Base-by-base conservation (phyloP, 2,113 vertebrate species). In the Cinclus cinclus region DNA sequence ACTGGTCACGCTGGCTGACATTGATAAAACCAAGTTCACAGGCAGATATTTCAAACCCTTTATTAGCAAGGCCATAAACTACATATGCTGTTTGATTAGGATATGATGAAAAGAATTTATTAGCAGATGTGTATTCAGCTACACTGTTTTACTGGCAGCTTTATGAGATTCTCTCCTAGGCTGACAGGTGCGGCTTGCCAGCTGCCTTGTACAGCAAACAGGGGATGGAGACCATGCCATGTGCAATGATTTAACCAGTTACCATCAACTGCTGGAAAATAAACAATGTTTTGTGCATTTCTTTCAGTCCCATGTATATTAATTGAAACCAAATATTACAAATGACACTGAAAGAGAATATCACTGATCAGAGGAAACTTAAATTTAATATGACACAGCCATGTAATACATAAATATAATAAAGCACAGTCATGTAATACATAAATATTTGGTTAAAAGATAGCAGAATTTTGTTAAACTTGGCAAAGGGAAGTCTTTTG, bases 61-160 rank as follows among this genome's bases (percentile, higher is more conserved):
- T 94, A 87, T 96, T 95, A 96, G 87, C 30, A 87, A 55, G 69
- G 59, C 90, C 89, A 77, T 97, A 97, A 97, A 95, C 64, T 91
- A 81, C 94, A 94, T 94, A 95, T 94, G 94, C 78, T 90, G 92
- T 97, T 97, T 97, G 97, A 97, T 98, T 98, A 97, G 96, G 90
- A 97, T 97, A 97, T 91, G 97, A 97, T 98, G 97, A 98, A 98
- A 98, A 95, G 90, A 94, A 97, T 98, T 98, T 97, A 97, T 97
- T 97, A 96, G 94, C 96, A 96, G 96, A 97, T 95, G 96, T 96
- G 86, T 95, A 94, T 96, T 95, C 96, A 95, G 93, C 92, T 83
- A 95, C 94, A 89, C 96, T 85, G 79, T 96, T 94, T 95, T 95
- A 97, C 91, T 95, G 97, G 96, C 96, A 95, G 95, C 83, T 98